Base-by-base conservation (phyloP, 64 coral and sea anemone species). In the Exaiptasia diaphana region DNA sequence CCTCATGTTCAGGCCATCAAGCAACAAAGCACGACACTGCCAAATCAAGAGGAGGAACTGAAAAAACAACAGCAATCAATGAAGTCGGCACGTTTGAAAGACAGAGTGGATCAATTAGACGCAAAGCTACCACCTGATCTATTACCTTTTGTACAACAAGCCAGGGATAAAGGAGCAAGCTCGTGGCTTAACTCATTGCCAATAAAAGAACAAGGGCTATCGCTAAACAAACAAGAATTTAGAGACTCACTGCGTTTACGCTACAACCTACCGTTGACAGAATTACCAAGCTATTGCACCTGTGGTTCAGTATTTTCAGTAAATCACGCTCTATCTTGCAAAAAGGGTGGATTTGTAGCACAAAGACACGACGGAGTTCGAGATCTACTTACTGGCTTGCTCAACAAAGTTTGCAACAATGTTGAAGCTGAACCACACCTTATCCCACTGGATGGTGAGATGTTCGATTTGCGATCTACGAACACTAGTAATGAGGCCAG, bases 141-240 rank as follows among this genome's bases (percentile, higher is more conserved):
- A 36, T 29, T 78, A 34, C 50, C 29, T 25, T 55, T 21, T 5
- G 46, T 78, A 43, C 25, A 76, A 11, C 73, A 76, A 34, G 50
- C 41, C 30, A 52, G 5, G 22, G 73, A 76, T 38, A 76, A 78
- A 54, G 75, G 54, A 56, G 74, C 74, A 56, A 77, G 74, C 10
- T 49, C 74, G 35, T 77, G 74, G 74, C 74, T 77, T 35, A 77
- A 32, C 38, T 28, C 75, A 27, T 32, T 60, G 28, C 75, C 75
- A 37, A 50, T 78, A 39, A 26, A 56, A 78, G 75, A 57, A n/a
- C 70, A 78, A 21, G 75, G 28, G 6, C 15, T 78, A 18, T 27
- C 0, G 17, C 36, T 78, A 39, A 78, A 58, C 54, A 78, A 78
- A 43, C n/a, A n/a, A n/a, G n/a, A n/a, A n/a, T n/a, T n/a, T n/a